phyloP scores from a whole-genome alignment of 2,888 invertebrate species.

The Nomada lathburiana region DNA sequence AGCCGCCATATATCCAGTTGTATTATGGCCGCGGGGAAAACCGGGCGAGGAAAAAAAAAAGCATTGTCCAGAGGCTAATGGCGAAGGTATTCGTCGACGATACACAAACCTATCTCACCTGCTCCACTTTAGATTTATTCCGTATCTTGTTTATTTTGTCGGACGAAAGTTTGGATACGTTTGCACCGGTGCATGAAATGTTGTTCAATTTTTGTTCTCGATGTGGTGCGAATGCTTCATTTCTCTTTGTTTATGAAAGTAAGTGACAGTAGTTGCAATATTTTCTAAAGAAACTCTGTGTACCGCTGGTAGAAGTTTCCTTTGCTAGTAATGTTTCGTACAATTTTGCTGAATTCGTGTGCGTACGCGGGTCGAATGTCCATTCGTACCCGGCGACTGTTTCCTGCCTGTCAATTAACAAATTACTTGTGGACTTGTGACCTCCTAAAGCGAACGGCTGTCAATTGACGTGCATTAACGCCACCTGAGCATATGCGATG shows the following conservation, averaged over 20 bases:
- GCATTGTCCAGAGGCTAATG: slow-evolving; percentile 67
- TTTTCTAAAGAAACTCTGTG: too few relatives aligned
- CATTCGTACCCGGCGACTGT: background rate
- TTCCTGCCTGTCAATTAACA: slow-evolving; percentile 19
- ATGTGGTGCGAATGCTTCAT: too few relatives aligned
- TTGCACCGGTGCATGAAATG: too few relatives aligned
- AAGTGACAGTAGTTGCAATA: too few relatives aligned
- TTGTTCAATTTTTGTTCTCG: too few relatives aligned
- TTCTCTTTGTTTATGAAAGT: too few relatives aligned
- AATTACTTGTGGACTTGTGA: slow-evolving; percentile 16
- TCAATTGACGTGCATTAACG: slow-evolving; percentile 4
- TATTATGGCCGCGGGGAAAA: slow-evolving; percentile 67
- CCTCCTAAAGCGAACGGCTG: background rate
- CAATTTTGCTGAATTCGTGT: too few relatives aligned
- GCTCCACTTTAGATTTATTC: background rate
- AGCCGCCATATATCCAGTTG: slow-evolving; percentile 71
- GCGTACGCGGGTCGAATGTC: too few relatives aligned
- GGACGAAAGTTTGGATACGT: background rate
- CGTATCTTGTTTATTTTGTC: background rate
- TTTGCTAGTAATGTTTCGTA: background rate
- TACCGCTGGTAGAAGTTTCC: background rate
- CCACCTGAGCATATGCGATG: background rate
- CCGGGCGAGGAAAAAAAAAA: slow-evolving; percentile 32
- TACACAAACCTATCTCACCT: background rate
- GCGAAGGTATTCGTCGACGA: slow-evolving; percentile 41